Conservation (phyloP, 2,888 invertebrate genomes). For the Teleiodes luculella region DNA sequence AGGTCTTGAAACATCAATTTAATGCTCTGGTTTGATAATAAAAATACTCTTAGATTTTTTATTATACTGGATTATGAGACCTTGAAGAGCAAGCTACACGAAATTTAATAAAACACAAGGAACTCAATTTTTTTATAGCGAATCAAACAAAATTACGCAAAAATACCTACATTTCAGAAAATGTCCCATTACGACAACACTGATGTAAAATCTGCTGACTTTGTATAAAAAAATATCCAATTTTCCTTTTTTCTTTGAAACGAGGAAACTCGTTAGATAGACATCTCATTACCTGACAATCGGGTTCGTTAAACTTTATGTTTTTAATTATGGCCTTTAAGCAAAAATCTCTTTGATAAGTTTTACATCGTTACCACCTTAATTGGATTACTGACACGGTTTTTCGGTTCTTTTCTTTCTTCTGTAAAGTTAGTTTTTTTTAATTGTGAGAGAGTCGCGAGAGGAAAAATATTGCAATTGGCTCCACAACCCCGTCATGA, state of each 20-base stretch:
- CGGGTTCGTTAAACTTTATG: constrained; percentile 56
- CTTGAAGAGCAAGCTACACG: too few species aligned
- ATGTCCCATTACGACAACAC: background rate
- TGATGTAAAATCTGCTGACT: background rate
- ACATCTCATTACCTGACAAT: constrained; percentile 44
- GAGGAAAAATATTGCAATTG: too few species aligned
- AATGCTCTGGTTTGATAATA: too few species aligned
- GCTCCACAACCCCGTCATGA: too few species aligned
- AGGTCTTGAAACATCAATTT: too few species aligned
- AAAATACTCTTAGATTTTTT: too few species aligned
- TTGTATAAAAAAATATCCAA: constrained; percentile 5
- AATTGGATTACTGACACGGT: constrained; percentile 31
- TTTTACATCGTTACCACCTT: constrained; percentile 46
- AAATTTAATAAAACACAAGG: too few species aligned
- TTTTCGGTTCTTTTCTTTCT: background rate
- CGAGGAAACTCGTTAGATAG: constrained; percentile 21
- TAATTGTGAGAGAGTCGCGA: too few species aligned
- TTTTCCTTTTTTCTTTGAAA: constrained; percentile 7
- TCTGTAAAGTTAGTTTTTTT: too few species aligned
- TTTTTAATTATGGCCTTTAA: constrained; percentile 54
- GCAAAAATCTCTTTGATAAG: constrained; percentile 39
- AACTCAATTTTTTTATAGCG: background rate
- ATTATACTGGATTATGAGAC: too few species aligned
- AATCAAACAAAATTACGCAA: background rate
- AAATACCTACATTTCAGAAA: background rate